phyloP scores from a whole-genome alignment of 2,888 invertebrate species.

The Dolichomitus sp. region DNA sequence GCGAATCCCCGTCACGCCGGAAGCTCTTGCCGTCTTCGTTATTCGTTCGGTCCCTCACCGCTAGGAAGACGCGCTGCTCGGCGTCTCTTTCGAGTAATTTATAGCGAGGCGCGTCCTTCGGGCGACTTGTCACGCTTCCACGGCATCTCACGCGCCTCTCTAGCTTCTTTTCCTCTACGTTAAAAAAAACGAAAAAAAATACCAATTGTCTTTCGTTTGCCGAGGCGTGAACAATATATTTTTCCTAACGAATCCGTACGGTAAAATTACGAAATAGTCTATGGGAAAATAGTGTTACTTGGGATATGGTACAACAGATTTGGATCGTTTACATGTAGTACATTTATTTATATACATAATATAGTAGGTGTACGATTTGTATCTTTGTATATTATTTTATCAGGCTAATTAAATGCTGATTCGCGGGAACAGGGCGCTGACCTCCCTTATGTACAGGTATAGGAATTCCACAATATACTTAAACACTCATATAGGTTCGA shows the following conservation, averaged over 20 bases:
- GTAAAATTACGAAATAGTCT: conserved; percentile 35
- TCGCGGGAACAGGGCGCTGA: conserved; percentile 52
- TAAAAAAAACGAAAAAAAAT: neutral
- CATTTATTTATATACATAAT: neutral
- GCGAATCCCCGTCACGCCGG: conserved; percentile 60
- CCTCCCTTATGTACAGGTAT: conserved; percentile 2
- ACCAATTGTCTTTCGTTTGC: conserved; percentile 64
- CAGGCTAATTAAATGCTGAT: conserved; percentile 56
- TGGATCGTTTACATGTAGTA: neutral
- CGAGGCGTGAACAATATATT: conserved; percentile 57
- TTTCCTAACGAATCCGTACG: neutral
- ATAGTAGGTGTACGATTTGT: neutral
- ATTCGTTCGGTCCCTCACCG: conserved; percentile 36
- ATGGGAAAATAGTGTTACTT: neutral
- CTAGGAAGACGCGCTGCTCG: conserved; percentile 44
- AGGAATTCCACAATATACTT: neutral
- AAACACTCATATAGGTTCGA: conserved; percentile 12
- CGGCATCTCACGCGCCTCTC: conserved; percentile 47
- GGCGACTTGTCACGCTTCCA: conserved; percentile 66
- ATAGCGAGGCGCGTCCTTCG: conserved; percentile 65
- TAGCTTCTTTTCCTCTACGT: conserved; percentile 29
- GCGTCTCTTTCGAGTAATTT: conserved; percentile 63
- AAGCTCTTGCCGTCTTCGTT: conserved; percentile 55
- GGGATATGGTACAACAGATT: neutral
- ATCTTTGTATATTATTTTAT: conserved; percentile 48